Evolutionary conservation across 2,797 vertebrate species (phyloP), one percentile per base, ranked within the genome.

Genomic region (Taeniopygia guttata): DNA sequence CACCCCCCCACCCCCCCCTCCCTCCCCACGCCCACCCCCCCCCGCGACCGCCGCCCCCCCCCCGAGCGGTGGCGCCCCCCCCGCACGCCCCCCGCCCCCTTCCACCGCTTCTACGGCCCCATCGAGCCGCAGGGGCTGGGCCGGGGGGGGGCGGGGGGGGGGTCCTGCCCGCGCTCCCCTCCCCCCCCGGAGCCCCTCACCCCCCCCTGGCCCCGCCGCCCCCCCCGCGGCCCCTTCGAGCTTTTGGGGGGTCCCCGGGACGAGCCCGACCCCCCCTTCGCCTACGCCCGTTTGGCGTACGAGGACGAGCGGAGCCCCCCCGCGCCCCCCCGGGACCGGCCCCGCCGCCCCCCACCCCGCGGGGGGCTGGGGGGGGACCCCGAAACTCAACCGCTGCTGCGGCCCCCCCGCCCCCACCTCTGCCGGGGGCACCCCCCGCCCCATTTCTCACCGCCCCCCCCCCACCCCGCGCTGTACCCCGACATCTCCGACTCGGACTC

Each of bases 401-500:
- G 55, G 29, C n/a, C n/a, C n/a, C 51, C 51, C 29, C 49, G 45
- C 45, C n/a, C n/a, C n/a, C 55, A 22, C 55, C 55, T 56, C 6
- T 56, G 55, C 55, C n/a, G 55, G 54, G 54, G 32, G 9, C 29
- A 20, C 49, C 42, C 42, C 38, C 38, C 38, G 38, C n/a, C n/a
- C n/a, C n/a, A n/a, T n/a, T n/a, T n/a, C n/a, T n/a, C n/a, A n/a
- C n/a, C 38, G 42, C 46, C 46, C 46, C 46, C 11, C 26, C 49
- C 68, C 95, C 23, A 67, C 93, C 16, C 34, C 34, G 34, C 34
- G 94, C 94, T 72, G 70, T 49, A 48, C 87, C 77, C 97, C 48
- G 97, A 97, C 49, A 89, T 97, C 49, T 97, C 97, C 49, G 97
- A 98, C 92, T 97, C 97, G 11, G 97, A 98, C 86, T 98, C 97